Evolutionary conservation across 1,140 invertebrate species (phyloP).

Genomic region (Caenorhabditis briggsae): DNA sequence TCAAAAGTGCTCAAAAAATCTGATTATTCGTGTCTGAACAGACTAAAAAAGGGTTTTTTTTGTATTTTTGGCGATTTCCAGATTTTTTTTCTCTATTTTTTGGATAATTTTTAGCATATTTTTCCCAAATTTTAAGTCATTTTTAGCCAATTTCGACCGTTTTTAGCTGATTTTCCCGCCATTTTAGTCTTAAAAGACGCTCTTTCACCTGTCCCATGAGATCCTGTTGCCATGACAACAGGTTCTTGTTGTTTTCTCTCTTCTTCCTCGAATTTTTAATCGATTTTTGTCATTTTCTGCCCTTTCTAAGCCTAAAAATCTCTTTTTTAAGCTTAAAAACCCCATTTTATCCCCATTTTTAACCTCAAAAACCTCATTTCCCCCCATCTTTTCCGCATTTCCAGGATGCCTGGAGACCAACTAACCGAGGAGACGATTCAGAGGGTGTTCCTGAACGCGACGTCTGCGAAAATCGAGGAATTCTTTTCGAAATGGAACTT

Average conservation of each 20-base stretch:
- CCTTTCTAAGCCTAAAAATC: neutral
- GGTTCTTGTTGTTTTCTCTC: neutral
- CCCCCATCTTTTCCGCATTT: neutral
- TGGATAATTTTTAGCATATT: no score
- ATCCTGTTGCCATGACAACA: neutral
- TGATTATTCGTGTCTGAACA: no score
- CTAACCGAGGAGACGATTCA: slow-evolving; percentile 25
- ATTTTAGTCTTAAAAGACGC: no score
- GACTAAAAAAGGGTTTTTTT: no score
- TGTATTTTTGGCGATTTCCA: no score
- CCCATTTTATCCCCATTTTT: neutral
- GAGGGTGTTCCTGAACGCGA: neutral
- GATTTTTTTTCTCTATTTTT: no score
- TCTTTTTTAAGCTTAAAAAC: no score
- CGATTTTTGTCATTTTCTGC: neutral
- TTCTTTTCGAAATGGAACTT: slow-evolving; percentile 35
- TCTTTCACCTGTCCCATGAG: neutral
- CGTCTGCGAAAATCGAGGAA: neutral
- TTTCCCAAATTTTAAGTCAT: no score
- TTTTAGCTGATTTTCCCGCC: no score
- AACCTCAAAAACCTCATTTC: neutral
- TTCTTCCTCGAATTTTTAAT: neutral
- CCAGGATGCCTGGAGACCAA: neutral
- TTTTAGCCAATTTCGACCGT: no score
- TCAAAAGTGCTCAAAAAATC: no score